Conservation (phyloP, 2,888 invertebrate species). For the Tenthredo notha region DNA sequence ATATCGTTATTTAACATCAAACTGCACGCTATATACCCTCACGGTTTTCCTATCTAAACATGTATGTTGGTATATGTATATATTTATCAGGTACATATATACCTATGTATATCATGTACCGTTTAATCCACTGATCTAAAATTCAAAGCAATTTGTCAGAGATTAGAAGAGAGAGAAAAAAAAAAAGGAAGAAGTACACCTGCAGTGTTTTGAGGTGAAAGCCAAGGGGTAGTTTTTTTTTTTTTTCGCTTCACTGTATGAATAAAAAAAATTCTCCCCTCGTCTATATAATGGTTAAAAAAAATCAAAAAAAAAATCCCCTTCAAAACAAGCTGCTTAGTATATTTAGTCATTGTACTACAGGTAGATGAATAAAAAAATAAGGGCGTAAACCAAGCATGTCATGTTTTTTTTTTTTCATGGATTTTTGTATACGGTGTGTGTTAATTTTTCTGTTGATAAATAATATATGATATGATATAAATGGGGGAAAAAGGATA, state of each 20-base stretch:
- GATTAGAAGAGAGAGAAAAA: too few relatives aligned
- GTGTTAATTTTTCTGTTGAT: background rate
- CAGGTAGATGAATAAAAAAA: background rate
- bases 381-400: background rate
- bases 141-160: background rate
- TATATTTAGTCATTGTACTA: slow-evolving; percentile 18
- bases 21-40: background rate
- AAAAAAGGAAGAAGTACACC: background rate
- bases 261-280: slow-evolving; percentile 19
- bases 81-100: background rate
- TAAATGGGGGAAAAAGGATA: too few relatives aligned
- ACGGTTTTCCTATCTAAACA: background rate
- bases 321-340: background rate
- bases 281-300: background rate
- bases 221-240: slow-evolving; percentile 36
- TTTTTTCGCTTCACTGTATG: too few relatives aligned
- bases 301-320: slow-evolving; percentile 7
- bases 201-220: slow-evolving; percentile 8
- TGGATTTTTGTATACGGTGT: background rate
- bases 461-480: background rate
- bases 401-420: background rate
- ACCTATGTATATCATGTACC: background rate
- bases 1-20: background rate
- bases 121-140: background rate
- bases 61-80: background rate